Base-by-base conservation (phyloP, 2,113 vertebrate genomes). In the Hippocampus abdominalis region DNA sequence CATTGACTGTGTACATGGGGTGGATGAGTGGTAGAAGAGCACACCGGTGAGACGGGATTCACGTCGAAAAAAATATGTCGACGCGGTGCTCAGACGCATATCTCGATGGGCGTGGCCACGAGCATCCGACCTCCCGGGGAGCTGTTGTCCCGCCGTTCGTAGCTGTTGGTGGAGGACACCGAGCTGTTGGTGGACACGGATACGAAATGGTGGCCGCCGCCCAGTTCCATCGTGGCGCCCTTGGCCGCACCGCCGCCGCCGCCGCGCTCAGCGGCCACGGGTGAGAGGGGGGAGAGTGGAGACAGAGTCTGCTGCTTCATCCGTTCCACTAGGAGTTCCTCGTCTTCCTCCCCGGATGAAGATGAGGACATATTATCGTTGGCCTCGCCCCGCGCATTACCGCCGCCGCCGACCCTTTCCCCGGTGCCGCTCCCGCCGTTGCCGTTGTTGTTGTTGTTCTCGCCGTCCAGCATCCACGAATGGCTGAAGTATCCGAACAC, bases 291-390 rank as follows among this genome's bases (percentile, higher is more conserved):
- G 0, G 87, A 84, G 29, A 79, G 74, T 7, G 91, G 90, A 0
- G 93, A 93, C 56, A 94, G 76, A 75, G 90, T 93, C 88, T 93
- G 93, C 81, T 92, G 91, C 86, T 94, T 94, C 90, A 93, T 92
- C 68, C 92, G 86, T 86, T 93, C 92, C 68, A 91, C 92, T 2
- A 93, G 89, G 27, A 93, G 84, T 72, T 93, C 92, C 64, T 93
- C 91, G 1, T 91, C 90, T 42, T 93, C 92, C 21, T 92, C 90
- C 5, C 84, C 87, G 0, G 90, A 91, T 0, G 90, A 91, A 0
- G 91, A 92, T 0, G 90, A 92, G 0, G 86, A 90, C 71, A 87
- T 90, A 6, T 77, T 84, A 16, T 81, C 81, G 0, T 84, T 69
- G n/a, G 73, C 81, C 9, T 90, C 90, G 27, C 82, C 84, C 16